Evolutionary conservation across 1,140 invertebrate genomes (phyloP).

Genomic region (Aleiodes sp.): DNA sequence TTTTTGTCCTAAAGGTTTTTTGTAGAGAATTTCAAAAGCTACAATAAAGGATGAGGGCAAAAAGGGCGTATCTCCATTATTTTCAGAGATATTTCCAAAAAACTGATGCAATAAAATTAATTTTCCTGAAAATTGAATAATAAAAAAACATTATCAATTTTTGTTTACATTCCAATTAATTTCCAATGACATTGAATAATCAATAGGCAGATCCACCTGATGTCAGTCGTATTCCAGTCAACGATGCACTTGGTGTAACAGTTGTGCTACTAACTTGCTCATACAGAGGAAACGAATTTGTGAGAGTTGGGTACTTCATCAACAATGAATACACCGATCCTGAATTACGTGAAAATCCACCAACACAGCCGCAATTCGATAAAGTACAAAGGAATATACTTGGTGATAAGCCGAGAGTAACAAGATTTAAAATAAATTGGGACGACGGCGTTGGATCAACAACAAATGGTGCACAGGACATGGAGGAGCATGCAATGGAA

Average conservation of each 20-base stretch:
- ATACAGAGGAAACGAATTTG: constrained; percentile 93
- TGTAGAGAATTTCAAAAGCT: no score
- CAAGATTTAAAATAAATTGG: constrained; percentile 98
- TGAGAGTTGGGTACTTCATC: constrained; percentile 98
- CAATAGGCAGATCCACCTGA: constrained; percentile 93
- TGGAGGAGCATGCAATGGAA: constrained; percentile 55
- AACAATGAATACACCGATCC: constrained; percentile 97
- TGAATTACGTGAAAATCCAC: constrained; percentile 94
- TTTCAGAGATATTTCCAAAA: no score
- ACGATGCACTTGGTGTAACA: constrained; percentile 96
- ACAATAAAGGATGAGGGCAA: no score
- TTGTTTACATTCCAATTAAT: not conserved
- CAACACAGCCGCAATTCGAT: constrained; percentile 89
- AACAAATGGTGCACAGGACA: constrained; percentile 50
- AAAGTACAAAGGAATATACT: constrained; percentile 95
- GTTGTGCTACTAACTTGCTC: constrained; percentile 96
- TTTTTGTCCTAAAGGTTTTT: no score
- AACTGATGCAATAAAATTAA: no score
- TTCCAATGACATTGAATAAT: constrained; percentile 37
- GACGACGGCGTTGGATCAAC: constrained; percentile 74
- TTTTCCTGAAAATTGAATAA: no score
- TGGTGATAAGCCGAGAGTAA: constrained; percentile 93
- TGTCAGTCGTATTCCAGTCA: constrained; percentile 90
- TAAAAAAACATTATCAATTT: constrained; percentile 19
- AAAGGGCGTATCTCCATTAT: no score